Base-by-base conservation (phyloP, 2,113 vertebrate genomes). In the Orthonyx spaldingii region DNA sequence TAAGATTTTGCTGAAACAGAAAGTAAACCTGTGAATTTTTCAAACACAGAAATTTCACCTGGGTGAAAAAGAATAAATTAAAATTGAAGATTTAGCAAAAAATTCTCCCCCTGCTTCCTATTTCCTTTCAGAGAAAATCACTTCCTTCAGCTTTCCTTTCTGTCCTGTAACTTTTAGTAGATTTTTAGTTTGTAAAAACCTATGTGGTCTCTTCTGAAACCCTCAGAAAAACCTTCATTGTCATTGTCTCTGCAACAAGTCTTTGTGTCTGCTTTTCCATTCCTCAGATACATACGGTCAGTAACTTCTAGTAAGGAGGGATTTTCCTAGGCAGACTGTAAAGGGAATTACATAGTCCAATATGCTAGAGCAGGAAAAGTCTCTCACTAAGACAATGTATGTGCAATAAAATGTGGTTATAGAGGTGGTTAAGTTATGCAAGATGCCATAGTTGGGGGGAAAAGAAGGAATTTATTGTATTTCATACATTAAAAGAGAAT, bases 401-500 rank as follows among this genome's bases (percentile, higher is more conserved):
- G 7, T 70, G n/a, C n/a, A 92, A 35, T 60, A 63, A 79, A 59
- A 59, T 59, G 35, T 50, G 13, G 5, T 55, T 80, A 49, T 76
- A 60, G 13, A 55, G 6, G n/a, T 26, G 26, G 8, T 13, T 28
- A 59, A 56, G 1, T 70, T 72, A 50, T 30, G 26, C 30, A 83
- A 71, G 23, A 16, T 27, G 9, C 65, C 2, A 1, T 30, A 33
- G 22, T 18, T 68, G 16, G 9, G 3, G 6, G 30, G 3, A 1
- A 1, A 3, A 8, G 33, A 26, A 57, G 0, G 11, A 57, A 23
- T 32, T n/a, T 32, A 47, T 46, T 90, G 50, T 3, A 59, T 85
- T 66, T 71, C 5, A 26, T 55, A 14, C 2, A 50, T 52, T 82
- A 21, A 56, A 82, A 64, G 63, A 35, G 1, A 50, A 64, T 22